These are phyloP conservation scores for Matsumyia berberina DNA, from an alignment of 2,888 invertebrate species.

Conservation along the genomic window DNA sequence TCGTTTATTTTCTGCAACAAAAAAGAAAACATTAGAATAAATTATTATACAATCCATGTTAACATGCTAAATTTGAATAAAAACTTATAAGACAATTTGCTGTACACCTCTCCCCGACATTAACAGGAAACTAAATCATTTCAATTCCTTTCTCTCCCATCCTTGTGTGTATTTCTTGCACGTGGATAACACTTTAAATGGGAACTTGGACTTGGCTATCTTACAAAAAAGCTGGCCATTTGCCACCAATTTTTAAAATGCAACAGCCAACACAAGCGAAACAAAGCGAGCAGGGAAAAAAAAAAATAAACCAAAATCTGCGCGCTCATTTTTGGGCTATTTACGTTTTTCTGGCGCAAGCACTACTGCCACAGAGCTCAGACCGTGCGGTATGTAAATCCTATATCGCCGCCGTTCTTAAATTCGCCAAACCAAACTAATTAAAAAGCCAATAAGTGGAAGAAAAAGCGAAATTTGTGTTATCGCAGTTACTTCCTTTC, in stretches of 20 bases:
- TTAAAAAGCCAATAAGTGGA: slow-evolving; percentile 69
- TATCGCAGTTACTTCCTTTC: slow-evolving; percentile 51
- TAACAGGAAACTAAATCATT: slow-evolving; percentile 46
- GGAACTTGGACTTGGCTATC: slow-evolving; percentile 67
- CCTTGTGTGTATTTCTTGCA: neutral
- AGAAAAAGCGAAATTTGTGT: slow-evolving; percentile 59
- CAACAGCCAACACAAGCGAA: slow-evolving; percentile 53
- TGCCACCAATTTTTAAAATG: slow-evolving; percentile 62
- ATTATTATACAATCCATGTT: neutral
- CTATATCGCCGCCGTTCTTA: slow-evolving; percentile 32
- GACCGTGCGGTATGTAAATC: slow-evolving; percentile 29
- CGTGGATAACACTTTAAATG: slow-evolving; percentile 53
- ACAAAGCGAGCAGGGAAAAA: slow-evolving; percentile 41
- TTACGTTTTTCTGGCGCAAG: slow-evolving; percentile 57
- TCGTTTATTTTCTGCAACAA: slow-evolving; percentile 85
- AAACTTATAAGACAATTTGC: slow-evolving; percentile 57
- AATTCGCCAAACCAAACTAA: slow-evolving; percentile 54
- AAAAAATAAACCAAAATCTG: slow-evolving; percentile 33
- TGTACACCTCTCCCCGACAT: slow-evolving; percentile 49
- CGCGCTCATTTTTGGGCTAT: slow-evolving; percentile 58
- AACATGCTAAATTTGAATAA: neutral
- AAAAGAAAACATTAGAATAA: slow-evolving; percentile 44
- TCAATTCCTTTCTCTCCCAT: slow-evolving; percentile 40
- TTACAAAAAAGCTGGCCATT: slow-evolving; percentile 53
- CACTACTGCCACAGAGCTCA: slow-evolving; percentile 27